phyloP scores from a whole-genome alignment of 1,140 invertebrate species.

The Dreissena rostriformis region DNA sequence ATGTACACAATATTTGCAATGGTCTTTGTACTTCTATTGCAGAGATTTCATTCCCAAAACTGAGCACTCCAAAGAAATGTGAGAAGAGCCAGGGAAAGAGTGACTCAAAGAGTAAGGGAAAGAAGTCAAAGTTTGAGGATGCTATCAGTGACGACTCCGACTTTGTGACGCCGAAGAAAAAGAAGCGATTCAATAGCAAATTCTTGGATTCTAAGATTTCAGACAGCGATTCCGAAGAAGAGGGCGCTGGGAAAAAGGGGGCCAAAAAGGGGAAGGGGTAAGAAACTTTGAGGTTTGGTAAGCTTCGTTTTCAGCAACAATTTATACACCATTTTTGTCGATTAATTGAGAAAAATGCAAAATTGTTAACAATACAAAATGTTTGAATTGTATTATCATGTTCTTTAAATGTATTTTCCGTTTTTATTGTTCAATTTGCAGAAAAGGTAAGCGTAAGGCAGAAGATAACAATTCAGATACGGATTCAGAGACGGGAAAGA shows the following conservation, averaged over 20 bases:
- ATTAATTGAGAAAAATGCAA: too few species aligned
- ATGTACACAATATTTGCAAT: too few species aligned
- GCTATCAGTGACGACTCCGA: constrained; percentile 50
- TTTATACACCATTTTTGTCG: too few species aligned
- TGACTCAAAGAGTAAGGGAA: background rate
- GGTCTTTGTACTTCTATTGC: background rate
- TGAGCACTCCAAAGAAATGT: constrained; percentile 26
- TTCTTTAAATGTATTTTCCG: background rate
- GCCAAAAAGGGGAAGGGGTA: constrained; percentile 21
- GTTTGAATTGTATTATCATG: too few species aligned
- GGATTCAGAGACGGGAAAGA: constrained; percentile 56
- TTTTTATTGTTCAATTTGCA: background rate
- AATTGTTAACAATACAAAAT: too few species aligned
- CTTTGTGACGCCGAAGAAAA: constrained; percentile 53
- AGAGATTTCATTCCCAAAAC: constrained; percentile 55
- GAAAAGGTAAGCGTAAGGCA: constrained; percentile 24
- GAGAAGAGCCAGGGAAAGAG: background rate
- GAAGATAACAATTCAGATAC: constrained; percentile 43
- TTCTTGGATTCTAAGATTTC: constrained; percentile 62
- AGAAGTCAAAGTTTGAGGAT: constrained; percentile 3
- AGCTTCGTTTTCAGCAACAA: too few species aligned
- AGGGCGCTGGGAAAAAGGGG: constrained; percentile 37
- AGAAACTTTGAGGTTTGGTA: too few species aligned
- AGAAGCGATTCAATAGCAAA: constrained; percentile 41
- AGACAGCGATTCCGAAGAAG: constrained; percentile 17